phyloP scores from a whole-genome alignment of 2,113 vertebrate species.

The Uropsilus gracilis region DNA sequence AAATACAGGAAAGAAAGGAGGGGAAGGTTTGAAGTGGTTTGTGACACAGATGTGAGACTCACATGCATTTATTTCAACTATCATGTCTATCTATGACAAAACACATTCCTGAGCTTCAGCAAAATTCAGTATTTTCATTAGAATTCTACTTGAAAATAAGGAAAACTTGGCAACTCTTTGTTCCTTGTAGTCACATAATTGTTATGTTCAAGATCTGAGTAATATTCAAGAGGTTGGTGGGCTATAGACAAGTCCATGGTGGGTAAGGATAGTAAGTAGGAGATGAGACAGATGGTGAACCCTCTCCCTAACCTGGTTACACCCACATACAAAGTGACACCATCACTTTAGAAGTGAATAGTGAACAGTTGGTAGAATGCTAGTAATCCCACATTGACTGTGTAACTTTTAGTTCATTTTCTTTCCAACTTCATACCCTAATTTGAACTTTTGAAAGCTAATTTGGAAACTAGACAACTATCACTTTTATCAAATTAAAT shows the following conservation, averaged over 20 bases:
- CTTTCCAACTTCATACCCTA: not conserved
- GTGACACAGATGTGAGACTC: not conserved
- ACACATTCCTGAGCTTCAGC: not conserved
- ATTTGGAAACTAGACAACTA: not conserved
- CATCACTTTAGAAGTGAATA: not conserved
- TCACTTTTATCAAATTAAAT: conserved; percentile 23
- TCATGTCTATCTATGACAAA: not conserved
- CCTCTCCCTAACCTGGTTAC: not conserved
- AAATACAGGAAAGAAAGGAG: not conserved
- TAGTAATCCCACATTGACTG: not conserved
- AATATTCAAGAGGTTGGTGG: not conserved
- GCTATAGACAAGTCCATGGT: not conserved
- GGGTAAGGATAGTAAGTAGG: not conserved
- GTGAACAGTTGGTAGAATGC: conserved; percentile 34
- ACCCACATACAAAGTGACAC: conserved; percentile 19
- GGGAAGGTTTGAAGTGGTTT: not conserved
- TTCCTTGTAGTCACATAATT: not conserved
- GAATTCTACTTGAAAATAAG: conserved; percentile 20
- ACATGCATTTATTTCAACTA: not conserved
- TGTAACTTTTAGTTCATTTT: conserved; percentile 14
- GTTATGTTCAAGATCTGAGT: not conserved
- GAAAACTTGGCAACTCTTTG: not conserved
- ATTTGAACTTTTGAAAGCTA: conserved; percentile 44
- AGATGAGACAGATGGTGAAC: not conserved
- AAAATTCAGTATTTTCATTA: conserved; percentile 9